A percentile compares a stretch with the other conserved stretches of the same genome.
Evolutionary conservation across 2,888 invertebrate genomes (phyloP).

Genomic region (Xylota sylvarum): DNA sequence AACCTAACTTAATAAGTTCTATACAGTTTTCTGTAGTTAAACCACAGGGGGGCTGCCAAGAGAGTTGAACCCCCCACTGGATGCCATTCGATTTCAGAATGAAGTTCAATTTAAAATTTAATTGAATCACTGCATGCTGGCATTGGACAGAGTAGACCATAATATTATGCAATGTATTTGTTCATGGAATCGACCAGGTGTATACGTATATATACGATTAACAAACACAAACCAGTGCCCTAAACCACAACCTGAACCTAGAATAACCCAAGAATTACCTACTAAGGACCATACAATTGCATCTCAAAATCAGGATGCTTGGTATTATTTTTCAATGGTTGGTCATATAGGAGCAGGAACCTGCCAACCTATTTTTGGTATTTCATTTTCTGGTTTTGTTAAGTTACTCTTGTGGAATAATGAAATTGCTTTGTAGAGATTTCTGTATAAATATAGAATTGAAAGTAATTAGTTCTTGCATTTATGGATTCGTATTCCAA

Average conservation of each 20-base stretch:
- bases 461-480: slow-evolving; percentile 1
- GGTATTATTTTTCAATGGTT: background rate
- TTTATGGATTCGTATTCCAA: slow-evolving; percentile 8
- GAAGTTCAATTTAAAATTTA: slow-evolving; percentile 4
- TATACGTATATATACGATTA: too few relatives aligned
- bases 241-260: slow-evolving; percentile 31
- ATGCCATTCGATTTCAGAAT: background rate
- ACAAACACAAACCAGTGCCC: background rate
- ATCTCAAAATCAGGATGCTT: slow-evolving; percentile 2
- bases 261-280: slow-evolving; percentile 33
- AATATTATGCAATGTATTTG: background rate
- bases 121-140: background rate
- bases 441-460: slow-evolving; percentile 8
- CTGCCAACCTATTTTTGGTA: background rate
- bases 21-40: too few relatives aligned
- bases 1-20: too few relatives aligned
- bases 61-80: too few relatives aligned
- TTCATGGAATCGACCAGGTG: background rate
- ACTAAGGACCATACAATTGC: slow-evolving; percentile 24
- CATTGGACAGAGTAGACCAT: background rate
- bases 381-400: background rate
- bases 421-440: slow-evolving; percentile 1
- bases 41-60: too few relatives aligned
- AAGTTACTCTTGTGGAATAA: slow-evolving; percentile 10
- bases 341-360: background rate